phyloP scores from a whole-genome alignment of 92 coral and sea anemone species.

The Umimayanthus kanabou region DNA sequence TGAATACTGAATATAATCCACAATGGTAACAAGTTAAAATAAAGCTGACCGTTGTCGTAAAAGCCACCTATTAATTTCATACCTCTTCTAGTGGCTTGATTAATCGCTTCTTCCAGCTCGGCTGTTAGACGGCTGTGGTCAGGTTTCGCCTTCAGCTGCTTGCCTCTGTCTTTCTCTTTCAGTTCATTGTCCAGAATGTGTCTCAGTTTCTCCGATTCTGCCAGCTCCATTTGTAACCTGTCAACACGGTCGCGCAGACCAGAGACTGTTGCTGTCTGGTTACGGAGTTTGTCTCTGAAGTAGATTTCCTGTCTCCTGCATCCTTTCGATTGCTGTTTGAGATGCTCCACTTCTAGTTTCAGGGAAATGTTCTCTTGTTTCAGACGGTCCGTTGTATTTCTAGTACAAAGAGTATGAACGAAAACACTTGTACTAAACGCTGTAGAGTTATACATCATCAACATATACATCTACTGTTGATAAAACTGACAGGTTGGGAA shows the following conservation, averaged over 20 bases:
- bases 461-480: too few relatives aligned
- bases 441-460: too few relatives aligned
- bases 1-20: too few relatives aligned
- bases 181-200: background rate
- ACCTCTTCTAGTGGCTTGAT: conserved; percentile 11
- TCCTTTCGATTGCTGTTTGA: conserved; percentile 10
- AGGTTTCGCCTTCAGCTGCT: background rate
- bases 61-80: background rate
- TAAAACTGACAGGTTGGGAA: too few relatives aligned
- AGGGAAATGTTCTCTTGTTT: conserved; percentile 19
- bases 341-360: conserved; percentile 5
- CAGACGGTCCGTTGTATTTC: conserved; percentile 5
- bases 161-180: conserved; percentile 2
- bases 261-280: background rate
- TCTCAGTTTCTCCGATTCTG: background rate
- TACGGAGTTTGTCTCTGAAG: background rate
- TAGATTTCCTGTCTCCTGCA: background rate
- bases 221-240: background rate
- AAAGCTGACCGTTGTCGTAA: background rate
- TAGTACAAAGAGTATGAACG: background rate
- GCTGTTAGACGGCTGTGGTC: background rate
- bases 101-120: conserved; percentile 20
- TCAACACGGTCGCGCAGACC: background rate
- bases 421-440: background rate
- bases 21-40: too few relatives aligned